phyloP scores from a whole-genome alignment of 1,140 invertebrate species.

The Melitaea cinxia region DNA sequence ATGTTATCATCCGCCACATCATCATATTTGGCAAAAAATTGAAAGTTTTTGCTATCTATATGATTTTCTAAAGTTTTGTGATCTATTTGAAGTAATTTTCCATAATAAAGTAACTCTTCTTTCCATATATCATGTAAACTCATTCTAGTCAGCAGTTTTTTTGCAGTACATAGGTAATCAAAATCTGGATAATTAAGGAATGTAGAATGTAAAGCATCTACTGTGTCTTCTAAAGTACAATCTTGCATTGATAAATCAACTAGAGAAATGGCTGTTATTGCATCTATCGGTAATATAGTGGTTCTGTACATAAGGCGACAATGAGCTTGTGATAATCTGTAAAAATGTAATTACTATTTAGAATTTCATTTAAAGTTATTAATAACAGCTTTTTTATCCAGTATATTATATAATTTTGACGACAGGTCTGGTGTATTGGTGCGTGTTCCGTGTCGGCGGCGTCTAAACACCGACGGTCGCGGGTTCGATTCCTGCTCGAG shows the following conservation, averaged over 20 bases:
- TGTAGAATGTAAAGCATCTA: constrained; percentile 73
- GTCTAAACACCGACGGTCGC: no score
- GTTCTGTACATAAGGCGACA: constrained; percentile 76
- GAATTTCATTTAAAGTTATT: not conserved
- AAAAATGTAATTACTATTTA: constrained; percentile 24
- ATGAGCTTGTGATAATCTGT: constrained; percentile 79
- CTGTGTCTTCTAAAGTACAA: constrained; percentile 69
- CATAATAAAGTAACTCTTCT: constrained; percentile 71
- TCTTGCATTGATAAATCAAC: constrained; percentile 80
- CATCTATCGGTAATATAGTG: constrained; percentile 72
- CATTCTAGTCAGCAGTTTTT: constrained; percentile 61
- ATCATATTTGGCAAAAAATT: constrained; percentile 63
- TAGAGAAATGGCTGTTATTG: constrained; percentile 71
- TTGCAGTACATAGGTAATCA: constrained; percentile 70
- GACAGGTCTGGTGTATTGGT: no score
- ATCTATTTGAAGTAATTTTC: constrained; percentile 69
- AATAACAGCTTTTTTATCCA: no score
- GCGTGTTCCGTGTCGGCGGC: no score
- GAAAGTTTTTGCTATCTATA: constrained; percentile 48
- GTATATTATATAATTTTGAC: no score
- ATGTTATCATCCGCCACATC: constrained; percentile 61
- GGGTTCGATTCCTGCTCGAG: no score
- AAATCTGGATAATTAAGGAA: constrained; percentile 72
- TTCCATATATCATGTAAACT: constrained; percentile 70
- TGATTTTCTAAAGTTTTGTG: constrained; percentile 64